Evolutionary conservation across 2,113 vertebrate genomes (phyloP), one percentile per base, ranked within the genome.

Genomic region (Chiloscyllium plagiosum): DNA sequence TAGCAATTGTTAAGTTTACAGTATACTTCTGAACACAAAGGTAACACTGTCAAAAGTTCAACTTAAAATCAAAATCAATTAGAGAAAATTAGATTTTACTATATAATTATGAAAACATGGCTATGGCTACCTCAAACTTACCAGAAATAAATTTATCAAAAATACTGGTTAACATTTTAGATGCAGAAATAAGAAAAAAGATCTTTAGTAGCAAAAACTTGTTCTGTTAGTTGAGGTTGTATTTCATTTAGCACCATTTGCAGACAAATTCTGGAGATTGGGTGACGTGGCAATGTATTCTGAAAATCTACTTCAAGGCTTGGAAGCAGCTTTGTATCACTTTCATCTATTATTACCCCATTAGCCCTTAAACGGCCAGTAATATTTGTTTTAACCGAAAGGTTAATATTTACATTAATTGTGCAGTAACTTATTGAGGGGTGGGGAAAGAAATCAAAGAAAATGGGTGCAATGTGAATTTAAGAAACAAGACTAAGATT

Each of bases 1-100:
- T 72, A 95, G 68, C 66, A 52, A 42, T 95, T 66, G 89, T 93
- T 95, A 72, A 72, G 50, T 95, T 95, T 95, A 95, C 94, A 52
- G 94, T 50, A 95, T 72, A 72, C 37, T 22, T 65, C 37, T 72
- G 42, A 72, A 95, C 29, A 76, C 29, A 95, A 95, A 70, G 68
- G 24, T 69, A 95, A 90, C 56, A 61, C 87, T n/a, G 26, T 90
- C 50, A 52, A 89, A 94, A 95, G 47, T 95, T 95, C 68, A 72
- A 42, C 12, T 72, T 42, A 95, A 94, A 20, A 70, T 69, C 22
- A 22, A 94, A 7, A 69, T 69, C 37, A 8, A 47, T 50, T 70
- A 26, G 68, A 94, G 65, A 37, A 61, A 94, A 19, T 26, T 66
- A 20, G 6, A 94, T 94, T 65, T 94, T 90, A 69, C 22, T 17